Evolutionary conservation across 2,797 vertebrate species (phyloP), one percentile per base, ranked within the genome.

Genomic region (Platalea minor): DNA sequence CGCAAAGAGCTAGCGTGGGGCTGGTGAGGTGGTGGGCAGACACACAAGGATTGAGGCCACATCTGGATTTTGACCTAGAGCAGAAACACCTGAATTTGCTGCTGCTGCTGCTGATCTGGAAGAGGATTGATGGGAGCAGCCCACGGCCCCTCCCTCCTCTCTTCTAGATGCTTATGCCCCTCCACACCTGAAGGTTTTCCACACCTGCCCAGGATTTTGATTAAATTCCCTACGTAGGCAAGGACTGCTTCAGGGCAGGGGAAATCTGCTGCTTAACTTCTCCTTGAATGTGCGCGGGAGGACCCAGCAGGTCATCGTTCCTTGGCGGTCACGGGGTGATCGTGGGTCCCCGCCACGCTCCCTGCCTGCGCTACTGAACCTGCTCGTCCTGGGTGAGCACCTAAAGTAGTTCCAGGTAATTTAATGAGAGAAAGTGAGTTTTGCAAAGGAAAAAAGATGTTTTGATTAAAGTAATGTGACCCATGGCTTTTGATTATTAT

Each of bases 211-310:
- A 33, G 28, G 25, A 18, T 76, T 95, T 88, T 57, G n/a, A 31
- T 75, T 68, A 19, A 60, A 39, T 64, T 48, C 54, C 33, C 35
- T 65, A 16, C 16, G 13, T 24, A 45, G 39, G n/a, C 5, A 43
- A 74, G 45, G 14, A 72, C 18, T 53, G 26, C n/a, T 64, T 87
- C 13, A 65, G 39, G 31, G 82, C 3, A 9, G 43, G 25, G 17
- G 21, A 41, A 74, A 39, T 65, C 21, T 61, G 31, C 51, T 75
- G 43, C 19, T 57, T 53, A 26, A 19, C 35, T 85, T 73, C 29
- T 63, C 0, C 0, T 31, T 80, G 53, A 63, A 69, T 0, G 0
- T 28, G 25, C 12, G 1, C 9, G 10, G 18, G 12, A 16, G 13
- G 12, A 46, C 24, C 1, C 9, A 74, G 79, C n/a, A 67, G 23